Evolutionary conservation across 2,888 invertebrate species (phyloP).

Genomic region (Lysandra bellargus): DNA sequence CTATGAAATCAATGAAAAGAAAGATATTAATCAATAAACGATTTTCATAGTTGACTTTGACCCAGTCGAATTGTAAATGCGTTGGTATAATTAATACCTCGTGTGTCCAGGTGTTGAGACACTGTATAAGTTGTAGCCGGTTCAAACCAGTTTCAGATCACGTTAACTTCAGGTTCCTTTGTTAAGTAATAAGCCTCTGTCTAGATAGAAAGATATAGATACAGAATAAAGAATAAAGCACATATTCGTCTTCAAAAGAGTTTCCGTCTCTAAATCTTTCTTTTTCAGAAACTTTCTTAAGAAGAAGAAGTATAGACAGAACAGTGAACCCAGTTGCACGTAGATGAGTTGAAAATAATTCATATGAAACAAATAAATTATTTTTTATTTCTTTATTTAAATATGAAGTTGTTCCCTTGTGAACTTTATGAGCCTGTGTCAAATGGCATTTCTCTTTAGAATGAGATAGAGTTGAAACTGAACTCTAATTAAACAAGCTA

Average conservation of each 20-base stretch:
- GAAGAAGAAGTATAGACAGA: neutral
- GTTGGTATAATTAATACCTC: neutral
- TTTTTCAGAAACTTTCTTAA: too few relatives aligned
- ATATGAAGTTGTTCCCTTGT: too few relatives aligned
- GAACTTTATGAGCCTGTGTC: neutral
- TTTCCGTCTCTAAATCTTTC: too few relatives aligned
- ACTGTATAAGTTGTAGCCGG: neutral
- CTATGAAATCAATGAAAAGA: neutral
- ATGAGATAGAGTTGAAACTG: neutral
- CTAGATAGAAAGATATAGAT: neutral
- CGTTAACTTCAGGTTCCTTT: constrained; percentile 7
- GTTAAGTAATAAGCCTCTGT: neutral
- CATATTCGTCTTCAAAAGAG: neutral
- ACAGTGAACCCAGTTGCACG: neutral
- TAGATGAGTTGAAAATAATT: neutral
- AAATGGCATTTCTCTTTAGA: neutral
- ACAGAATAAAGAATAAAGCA: neutral
- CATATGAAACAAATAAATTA: too few relatives aligned
- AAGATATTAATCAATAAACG: neutral
- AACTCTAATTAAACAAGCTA: neutral
- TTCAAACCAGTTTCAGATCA: constrained; percentile 10
- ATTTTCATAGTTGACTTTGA: neutral
- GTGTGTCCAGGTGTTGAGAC: neutral
- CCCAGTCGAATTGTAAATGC: neutral
- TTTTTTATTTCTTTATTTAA: too few relatives aligned